Percentiles rank a stretch among this genome's conserved stretches.
Evolutionary conservation across 53 echinoderm and acorn worm species (phyloP).

Genomic region (Luidia sarsii): DNA sequence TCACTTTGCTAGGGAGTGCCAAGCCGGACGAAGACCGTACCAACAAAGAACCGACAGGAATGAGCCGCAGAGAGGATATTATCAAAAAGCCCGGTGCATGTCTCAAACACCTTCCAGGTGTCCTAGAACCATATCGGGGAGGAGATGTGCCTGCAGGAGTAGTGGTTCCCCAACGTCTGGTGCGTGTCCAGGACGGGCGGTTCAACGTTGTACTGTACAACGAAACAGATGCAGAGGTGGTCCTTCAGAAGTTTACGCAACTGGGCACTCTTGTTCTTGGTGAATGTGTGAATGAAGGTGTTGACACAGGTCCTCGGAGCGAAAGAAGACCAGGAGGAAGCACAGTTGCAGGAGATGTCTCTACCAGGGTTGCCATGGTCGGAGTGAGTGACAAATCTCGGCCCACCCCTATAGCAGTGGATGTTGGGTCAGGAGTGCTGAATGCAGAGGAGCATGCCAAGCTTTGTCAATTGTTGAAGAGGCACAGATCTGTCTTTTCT

Average conservation of each 20-base stretch:
- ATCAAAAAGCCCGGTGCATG: too few relatives aligned
- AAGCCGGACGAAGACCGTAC: too few relatives aligned
- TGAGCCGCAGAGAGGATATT: too few relatives aligned
- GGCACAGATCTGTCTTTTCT: slow-evolving; percentile 52
- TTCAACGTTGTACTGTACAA: slow-evolving; percentile 6
- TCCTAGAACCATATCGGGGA: not conserved
- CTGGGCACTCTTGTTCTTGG: not conserved
- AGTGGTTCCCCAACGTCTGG: not conserved
- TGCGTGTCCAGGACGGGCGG: not conserved
- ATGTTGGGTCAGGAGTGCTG: not conserved
- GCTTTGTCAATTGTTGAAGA: not conserved
- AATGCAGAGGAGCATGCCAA: not conserved
- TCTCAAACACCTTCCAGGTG: too few relatives aligned
- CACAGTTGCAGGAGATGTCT: too few relatives aligned
- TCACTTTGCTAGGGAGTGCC: too few relatives aligned
- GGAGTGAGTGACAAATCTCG: not conserved
- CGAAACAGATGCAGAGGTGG: not conserved
- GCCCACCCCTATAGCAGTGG: not conserved
- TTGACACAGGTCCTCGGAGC: too few relatives aligned
- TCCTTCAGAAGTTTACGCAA: not conserved
- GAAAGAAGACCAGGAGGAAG: not conserved
- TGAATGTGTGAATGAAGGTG: too few relatives aligned
- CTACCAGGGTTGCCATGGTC: not conserved
- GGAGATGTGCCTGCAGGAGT: not conserved
- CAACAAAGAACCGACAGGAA: too few relatives aligned